Base-by-base conservation (phyloP, 2,888 invertebrate genomes). In the Eulithis testata region DNA sequence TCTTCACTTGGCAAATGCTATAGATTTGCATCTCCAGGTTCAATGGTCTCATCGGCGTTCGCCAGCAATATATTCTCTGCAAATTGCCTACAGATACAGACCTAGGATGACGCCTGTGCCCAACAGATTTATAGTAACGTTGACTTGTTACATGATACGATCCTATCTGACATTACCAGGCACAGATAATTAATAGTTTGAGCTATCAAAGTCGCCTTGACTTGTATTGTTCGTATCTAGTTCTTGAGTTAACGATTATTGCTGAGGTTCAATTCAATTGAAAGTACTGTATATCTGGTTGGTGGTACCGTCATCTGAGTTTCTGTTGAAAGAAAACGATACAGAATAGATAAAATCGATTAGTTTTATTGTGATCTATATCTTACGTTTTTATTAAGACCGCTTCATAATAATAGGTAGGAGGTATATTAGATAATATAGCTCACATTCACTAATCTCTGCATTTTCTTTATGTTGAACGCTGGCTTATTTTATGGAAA, bases 61-160 rank as follows among this genome's bases (percentile, higher is more conserved):
- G 60, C 64, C 60, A 51, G 56, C 74, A 77, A 83, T 83, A 82
- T 81, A 81, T 84, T 78, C 72, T 66, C 67, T 73, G 76, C 76
- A 81, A 83, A 82, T 82, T 82, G 79, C 70, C 71, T 75, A 81
- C 79, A 81, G 82, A 70, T 75, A 81, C 79, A 81, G 82, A 70
- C 82, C 84, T 60, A 73, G 77, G 78, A 82, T 87, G 89, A 89
- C 89, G 84, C 84, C 78, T 78, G 76, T 50, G 59, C n/a, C 31
- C 77, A 75, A 72, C 80, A 83, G 85, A 90, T 89, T 90, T 89
- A 90, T 89, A 74, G 86, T 80, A 74, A 78, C 79, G 84, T 88
- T 86, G 85, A 89, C 87, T 89, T 80, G 85, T 83, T 87, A 82
- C 78, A 82, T 81, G 82, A 83, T 84, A 82, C 79, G 40, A 40